Base-by-base conservation (phyloP, 2,113 vertebrate genomes). In the Pongo abelii region DNA sequence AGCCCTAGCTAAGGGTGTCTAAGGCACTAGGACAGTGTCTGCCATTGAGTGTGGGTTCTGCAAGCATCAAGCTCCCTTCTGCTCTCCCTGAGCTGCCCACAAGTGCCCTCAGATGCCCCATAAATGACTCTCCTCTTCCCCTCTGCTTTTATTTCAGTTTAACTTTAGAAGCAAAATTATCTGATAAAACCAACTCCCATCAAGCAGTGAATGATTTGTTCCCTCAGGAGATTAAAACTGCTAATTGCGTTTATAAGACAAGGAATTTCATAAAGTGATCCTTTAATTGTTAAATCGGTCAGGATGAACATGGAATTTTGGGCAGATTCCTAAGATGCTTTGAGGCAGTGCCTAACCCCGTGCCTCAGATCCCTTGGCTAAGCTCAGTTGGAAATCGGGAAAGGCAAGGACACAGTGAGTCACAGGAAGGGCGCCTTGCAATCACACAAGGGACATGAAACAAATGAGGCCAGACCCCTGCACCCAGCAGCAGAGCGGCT, bases 241-340 rank as follows among this genome's bases (percentile, higher is more conserved):
- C 83, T 93, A 94, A 97, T 91, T 96, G 92, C 55, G 13, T 97
- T 97, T 93, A 84, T 91, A 93, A 84, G 91, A 89, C 91, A 91
- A 97, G 83, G 55, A 94, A 97, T 96, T 96, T 91, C 86, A 94
- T 93, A 96, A 94, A 94, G 92, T 6, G 59, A 94, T 96, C 16
- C 32, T 96, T 96, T 84, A 87, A 91, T 94, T 96, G 96, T 96
- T 96, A 69, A 98, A 91, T 88, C 90, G 91, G 81, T 96, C 97
- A 93, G 89, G 95, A 57, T 83, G 93, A 96, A 72, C 78, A 85
- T 35, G 43, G 72, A 79, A 69, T 70, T 95, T 87, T 75, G 93
- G 93, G 84, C 40, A 64, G 74, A 78, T 81, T 52, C 81, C 87
- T 83, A 89, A 93, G 96, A 74, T 75, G 11, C 48, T 87, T 17